Evolutionary conservation across 1,140 invertebrate species (phyloP).

Genomic region (Gonatopus flavifemur): DNA sequence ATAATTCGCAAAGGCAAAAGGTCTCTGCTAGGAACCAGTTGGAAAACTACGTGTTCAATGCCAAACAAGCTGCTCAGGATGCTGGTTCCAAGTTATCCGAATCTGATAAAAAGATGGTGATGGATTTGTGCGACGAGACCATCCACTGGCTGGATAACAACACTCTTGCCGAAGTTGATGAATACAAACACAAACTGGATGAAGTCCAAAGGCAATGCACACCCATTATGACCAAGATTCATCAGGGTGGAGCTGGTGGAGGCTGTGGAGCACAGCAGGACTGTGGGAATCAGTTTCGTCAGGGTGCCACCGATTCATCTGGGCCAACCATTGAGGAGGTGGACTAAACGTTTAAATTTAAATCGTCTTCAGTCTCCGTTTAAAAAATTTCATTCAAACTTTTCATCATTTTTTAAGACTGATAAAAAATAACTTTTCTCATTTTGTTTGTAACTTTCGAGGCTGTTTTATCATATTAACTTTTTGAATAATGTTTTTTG

Average conservation of each 20-base stretch:
- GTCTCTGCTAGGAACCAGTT: constrained; percentile 69
- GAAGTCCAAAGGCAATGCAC: constrained; percentile 70
- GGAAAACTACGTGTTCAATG: constrained; percentile 72
- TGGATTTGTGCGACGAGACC: constrained; percentile 52
- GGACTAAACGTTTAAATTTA: constrained; percentile 36
- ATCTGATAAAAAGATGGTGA: constrained; percentile 42
- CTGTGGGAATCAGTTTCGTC: constrained; percentile 14
- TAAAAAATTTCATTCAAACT: no score
- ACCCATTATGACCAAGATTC: constrained; percentile 77
- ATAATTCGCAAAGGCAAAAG: constrained; percentile 61
- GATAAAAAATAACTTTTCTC: no score
- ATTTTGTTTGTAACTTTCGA: no score
- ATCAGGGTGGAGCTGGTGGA: constrained; percentile 57
- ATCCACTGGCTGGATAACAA: constrained; percentile 65
- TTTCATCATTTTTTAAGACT: no score
- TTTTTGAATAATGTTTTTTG: no score
- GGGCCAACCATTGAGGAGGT: constrained; percentile 50
- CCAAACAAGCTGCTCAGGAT: constrained; percentile 62
- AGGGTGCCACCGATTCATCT: no score
- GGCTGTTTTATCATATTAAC: no score
- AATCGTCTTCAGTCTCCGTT: no score
- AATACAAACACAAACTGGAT: constrained; percentile 75
- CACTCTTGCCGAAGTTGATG: constrained; percentile 73
- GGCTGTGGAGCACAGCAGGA: constrained; percentile 23
- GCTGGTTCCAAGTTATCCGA: constrained; percentile 41